These are phyloP conservation scores for Trididemnum clinides DNA, from an alignment of 23 tunicate genomes.

Conservation along the genomic window DNA sequence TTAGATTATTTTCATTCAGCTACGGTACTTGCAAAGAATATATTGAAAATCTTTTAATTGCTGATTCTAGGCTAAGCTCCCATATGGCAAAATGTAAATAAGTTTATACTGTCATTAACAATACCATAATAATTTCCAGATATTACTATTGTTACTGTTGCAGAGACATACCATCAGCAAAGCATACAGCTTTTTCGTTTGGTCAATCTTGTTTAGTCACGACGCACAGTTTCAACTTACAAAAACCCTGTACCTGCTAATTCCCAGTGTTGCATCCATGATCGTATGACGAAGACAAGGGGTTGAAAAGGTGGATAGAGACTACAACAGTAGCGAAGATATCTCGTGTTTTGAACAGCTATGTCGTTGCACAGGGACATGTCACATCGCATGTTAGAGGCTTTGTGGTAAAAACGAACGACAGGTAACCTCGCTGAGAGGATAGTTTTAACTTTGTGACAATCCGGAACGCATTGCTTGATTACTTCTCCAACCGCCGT, in stretches of 20 bases:
- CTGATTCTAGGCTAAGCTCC: too few species aligned
- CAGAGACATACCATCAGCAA: too few species aligned
- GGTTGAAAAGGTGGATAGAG: conserved; percentile 27
- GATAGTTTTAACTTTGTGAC: conserved; percentile 72
- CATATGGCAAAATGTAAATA: too few species aligned
- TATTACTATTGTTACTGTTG: too few species aligned
- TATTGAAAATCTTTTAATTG: too few species aligned
- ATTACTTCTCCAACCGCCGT: conserved; percentile 53
- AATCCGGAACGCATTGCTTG: conserved; percentile 89
- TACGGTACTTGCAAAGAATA: too few species aligned
- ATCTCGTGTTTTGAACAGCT: conserved; percentile 62
- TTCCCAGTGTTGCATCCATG: conserved; percentile 92
- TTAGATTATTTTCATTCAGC: too few species aligned
- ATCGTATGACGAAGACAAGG: conserved; percentile 43
- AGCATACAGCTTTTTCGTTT: too few species aligned
- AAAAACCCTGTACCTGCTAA: conserved; percentile 70
- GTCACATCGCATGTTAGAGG: conserved; percentile 73
- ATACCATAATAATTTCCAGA: too few species aligned
- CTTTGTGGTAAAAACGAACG: conserved; percentile 73
- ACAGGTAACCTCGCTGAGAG: conserved; percentile 60
- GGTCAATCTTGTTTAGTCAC: too few species aligned
- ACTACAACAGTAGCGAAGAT: conserved; percentile 19
- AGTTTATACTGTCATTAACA: too few species aligned
- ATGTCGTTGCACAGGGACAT: conserved; percentile 59
- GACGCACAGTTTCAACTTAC: too few species aligned